Conservation (phyloP, 2,113 vertebrate species). For the Zeus faber region DNA sequence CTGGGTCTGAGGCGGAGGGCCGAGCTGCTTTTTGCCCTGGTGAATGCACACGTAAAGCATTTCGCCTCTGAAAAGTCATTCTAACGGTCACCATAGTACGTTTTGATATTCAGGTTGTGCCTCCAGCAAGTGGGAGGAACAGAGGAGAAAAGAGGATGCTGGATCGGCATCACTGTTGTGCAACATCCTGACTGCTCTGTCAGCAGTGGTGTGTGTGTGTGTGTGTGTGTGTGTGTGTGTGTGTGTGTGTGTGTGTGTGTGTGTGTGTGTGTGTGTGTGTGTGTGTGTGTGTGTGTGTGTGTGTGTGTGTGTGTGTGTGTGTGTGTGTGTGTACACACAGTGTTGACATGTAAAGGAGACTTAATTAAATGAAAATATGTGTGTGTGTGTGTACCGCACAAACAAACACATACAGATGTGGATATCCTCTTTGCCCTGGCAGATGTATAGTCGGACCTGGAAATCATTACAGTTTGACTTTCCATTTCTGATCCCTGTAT, state of each 20-base stretch:
- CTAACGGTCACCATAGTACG: too few species aligned
- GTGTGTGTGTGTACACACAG: neutral
- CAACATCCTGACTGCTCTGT: constrained; percentile 60
- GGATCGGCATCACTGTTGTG: too few species aligned
- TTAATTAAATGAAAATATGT: neutral
- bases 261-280: constrained; percentile 2
- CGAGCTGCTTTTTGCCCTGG: constrained; percentile 36
- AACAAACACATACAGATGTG: neutral
- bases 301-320: neutral
- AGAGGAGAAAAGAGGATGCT: constrained; percentile 40
- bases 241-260: neutral
- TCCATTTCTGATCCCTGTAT: too few species aligned
- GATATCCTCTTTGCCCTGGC: too few species aligned
- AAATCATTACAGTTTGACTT: too few species aligned
- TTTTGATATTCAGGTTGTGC: constrained; percentile 8
- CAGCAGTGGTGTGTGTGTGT: constrained; percentile 24
- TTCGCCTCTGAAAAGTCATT: too few species aligned
- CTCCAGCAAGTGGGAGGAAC: constrained; percentile 45
- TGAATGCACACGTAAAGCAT: too few species aligned
- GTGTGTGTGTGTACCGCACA: neutral
- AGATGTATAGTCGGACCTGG: too few species aligned
- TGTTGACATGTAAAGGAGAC: neutral
- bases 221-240: neutral
- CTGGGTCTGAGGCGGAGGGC: constrained; percentile 41
- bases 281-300: neutral